Percentiles rank a stretch among this genome's conserved stretches.
Conservation (phyloP, 2,113 vertebrate species). For the Amphilophus citrinellus region DNA sequence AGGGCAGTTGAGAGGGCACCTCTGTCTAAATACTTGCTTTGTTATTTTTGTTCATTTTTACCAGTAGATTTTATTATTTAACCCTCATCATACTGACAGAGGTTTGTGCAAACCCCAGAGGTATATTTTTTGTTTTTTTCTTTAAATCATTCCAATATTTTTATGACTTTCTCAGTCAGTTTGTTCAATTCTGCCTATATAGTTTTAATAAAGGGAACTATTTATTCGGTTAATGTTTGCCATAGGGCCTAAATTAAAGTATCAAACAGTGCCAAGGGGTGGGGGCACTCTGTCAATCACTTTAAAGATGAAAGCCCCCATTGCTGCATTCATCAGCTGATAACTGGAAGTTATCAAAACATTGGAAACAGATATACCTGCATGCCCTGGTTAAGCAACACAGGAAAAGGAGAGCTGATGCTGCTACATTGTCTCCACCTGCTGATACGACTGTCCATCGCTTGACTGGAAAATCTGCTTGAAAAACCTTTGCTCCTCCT, state of each 20-base stretch:
- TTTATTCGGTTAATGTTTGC: neutral
- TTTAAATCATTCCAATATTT: no score
- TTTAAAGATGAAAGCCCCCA: neutral
- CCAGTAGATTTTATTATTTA: no score
- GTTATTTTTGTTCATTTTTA: neutral
- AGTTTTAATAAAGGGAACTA: neutral
- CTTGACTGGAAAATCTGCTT: neutral
- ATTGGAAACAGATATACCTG: neutral
- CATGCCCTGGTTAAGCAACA: neutral
- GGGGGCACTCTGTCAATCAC: neutral
- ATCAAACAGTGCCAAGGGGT: neutral
- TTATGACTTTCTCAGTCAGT: neutral
- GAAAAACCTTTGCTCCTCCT: neutral
- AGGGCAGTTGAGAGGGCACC: no score
- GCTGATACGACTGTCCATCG: neutral
- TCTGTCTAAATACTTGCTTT: neutral
- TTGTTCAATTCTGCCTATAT: neutral
- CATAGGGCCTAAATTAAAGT: neutral
- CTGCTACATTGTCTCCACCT: neutral
- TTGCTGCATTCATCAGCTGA: neutral
- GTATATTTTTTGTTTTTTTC: no score
- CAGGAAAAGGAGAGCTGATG: conserved; percentile 6
- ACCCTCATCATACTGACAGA: no score
- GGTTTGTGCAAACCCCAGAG: no score
- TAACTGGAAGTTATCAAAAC: neutral